Base-by-base conservation (phyloP, 2,888 invertebrate species). In the Netelia inedita region DNA sequence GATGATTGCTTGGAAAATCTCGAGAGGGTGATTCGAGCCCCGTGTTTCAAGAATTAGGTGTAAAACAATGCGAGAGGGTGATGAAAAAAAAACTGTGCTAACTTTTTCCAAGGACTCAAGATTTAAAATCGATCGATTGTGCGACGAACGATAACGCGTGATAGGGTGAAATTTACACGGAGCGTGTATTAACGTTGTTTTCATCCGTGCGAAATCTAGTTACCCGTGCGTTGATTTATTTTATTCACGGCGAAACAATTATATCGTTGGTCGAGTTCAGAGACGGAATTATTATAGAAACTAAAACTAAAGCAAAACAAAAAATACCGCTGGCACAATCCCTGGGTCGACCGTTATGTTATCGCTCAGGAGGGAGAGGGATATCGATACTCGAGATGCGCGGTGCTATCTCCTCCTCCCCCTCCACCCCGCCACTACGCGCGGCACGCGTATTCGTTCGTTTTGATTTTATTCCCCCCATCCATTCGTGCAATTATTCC, bases 401-500 rank as follows among this genome's bases (percentile, higher is more conserved):
- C 43, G 81, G 50, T 9, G 74, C 50, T 57, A 41, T 55, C 41
- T 21, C 21, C 19, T 8, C 14, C 46, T 21, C 35, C 35, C 28
- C 2, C 28, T 5, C 28, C 28, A 2, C 28, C 28, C 28, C 5
- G 28, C 35, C 35, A 6, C 8, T 6, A 0, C 35, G 35, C 75
- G 21, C 74, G 50, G 65, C 65, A 35, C 66, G 41, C 61, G 76
- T 76, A 66, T 75, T 71, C 65, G 79, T 82, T 85, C 65, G 19
- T 82, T 65, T 16, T 16, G 55, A 55, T 79, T 69, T 57, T 21
- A 23, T 61, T 35, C 46, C 21, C 50, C 23, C 57, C 46, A 43
- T 16, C 41, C 43, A 50, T 11, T 59, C 53, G 61, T 65, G 79
- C 85, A 85, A 85, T 85, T 85, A 85, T 85, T 82, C 75, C 79